phyloP scores from a whole-genome alignment of 2,113 vertebrate species.

The Panurus biarmicus region DNA sequence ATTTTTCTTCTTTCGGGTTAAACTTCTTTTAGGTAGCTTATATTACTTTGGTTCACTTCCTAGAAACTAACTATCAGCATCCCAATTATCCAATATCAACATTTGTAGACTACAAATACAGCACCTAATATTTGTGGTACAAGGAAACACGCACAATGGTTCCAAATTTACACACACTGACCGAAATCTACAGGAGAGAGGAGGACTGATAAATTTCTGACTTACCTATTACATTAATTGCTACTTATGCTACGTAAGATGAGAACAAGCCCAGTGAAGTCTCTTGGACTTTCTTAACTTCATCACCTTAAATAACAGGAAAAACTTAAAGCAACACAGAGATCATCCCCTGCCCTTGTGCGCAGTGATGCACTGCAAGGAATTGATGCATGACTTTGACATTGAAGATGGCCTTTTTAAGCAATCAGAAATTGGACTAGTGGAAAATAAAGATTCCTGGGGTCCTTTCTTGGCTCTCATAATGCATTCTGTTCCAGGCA shows the following conservation, averaged over 20 bases:
- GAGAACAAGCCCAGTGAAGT: background rate
- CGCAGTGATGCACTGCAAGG: background rate
- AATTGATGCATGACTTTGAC: background rate
- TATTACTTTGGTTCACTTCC: background rate
- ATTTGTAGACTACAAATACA: background rate
- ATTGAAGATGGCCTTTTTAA: background rate
- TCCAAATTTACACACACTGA: background rate
- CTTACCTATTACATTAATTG: background rate
- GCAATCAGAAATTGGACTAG: background rate
- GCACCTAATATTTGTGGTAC: background rate
- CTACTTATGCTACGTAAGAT: background rate
- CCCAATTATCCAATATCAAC: background rate
- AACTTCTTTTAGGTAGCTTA: background rate
- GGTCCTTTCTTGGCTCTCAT: background rate
- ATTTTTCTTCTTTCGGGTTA: background rate
- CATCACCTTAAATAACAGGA: background rate
- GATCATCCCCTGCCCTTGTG: background rate
- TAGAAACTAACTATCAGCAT: background rate
- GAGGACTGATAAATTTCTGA: background rate
- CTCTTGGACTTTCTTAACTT: background rate
- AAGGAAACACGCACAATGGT: background rate
- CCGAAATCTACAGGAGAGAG: background rate
- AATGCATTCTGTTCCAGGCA: background rate
- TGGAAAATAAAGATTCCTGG: background rate
- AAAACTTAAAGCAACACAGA: background rate